Percentiles rank a stretch among this genome's conserved stretches.
Conservation (phyloP, 2,797 vertebrate species). For the Phoeniculus purpureus region DNA sequence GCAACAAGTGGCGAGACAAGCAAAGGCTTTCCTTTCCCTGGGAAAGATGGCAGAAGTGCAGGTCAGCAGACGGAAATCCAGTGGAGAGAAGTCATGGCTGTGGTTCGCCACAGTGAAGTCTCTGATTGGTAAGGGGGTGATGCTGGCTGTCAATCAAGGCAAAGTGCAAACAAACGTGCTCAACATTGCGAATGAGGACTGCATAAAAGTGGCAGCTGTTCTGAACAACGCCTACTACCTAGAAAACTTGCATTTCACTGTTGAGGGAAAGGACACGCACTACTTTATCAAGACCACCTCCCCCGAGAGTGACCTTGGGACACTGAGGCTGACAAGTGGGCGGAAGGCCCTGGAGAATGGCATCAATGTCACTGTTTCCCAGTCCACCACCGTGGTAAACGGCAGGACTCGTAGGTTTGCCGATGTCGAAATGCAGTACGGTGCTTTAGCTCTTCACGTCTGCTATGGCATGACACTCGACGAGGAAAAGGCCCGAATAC, state of each 20-base stretch:
- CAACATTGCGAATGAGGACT: conserved; percentile 97
- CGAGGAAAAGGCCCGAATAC: conserved; percentile 93
- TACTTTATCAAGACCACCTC: conserved; percentile 96
- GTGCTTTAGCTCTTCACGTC: conserved; percentile 90
- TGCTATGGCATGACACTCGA: conserved; percentile 96
- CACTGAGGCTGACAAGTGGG: conserved; percentile 92
- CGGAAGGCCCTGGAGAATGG: conserved; percentile 95
- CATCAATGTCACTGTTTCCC: conserved; percentile 95
- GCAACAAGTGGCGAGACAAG: conserved; percentile 94
- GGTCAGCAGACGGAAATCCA: conserved; percentile 82
- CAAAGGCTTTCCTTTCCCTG: conserved; percentile 92
- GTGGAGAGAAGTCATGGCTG: conserved; percentile 91
- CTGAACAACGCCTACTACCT: conserved; percentile 97
- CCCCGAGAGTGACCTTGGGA: conserved; percentile 92
- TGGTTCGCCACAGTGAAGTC: conserved; percentile 96
- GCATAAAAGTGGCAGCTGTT: conserved; percentile 96
- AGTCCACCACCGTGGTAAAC: conserved; percentile 95
- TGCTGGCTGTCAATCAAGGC: conserved; percentile 95
- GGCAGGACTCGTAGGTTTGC: conserved; percentile 97
- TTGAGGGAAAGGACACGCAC: conserved; percentile 95
- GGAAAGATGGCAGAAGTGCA: conserved; percentile 94
- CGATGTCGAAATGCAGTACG: conserved; percentile 93
- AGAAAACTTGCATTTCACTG: conserved; percentile 95
- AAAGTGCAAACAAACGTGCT: conserved; percentile 93
- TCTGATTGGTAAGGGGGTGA: conserved; percentile 94